These are phyloP conservation scores for Drosophila emarginata DNA, from an alignment of 2,888 invertebrate species.

Conservation along the genomic window DNA sequence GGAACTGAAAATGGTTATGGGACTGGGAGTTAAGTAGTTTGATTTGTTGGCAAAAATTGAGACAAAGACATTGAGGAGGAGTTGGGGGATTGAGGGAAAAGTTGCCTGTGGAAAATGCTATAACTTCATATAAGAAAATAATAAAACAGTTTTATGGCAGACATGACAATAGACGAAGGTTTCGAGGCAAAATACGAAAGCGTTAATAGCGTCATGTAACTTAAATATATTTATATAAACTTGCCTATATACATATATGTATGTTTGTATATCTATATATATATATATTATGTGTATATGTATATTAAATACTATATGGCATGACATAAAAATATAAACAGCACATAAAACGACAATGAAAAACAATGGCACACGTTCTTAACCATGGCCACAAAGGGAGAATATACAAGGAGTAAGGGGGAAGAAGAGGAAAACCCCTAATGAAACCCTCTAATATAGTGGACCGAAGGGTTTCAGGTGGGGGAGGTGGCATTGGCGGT, in stretches of 20 bases:
- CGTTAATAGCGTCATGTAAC: conserved; percentile 54
- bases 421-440: conserved; percentile 34
- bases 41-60: conserved; percentile 49
- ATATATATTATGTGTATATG: conserved; percentile 27
- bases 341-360: conserved; percentile 77
- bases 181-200: conserved; percentile 15
- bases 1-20: conserved; percentile 16
- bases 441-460: conserved; percentile 54
- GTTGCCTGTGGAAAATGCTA: conserved; percentile 39
- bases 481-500: conserved; percentile 36
- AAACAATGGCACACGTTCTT: conserved; percentile 72
- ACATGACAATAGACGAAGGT: conserved; percentile 64
- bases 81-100: conserved; percentile 19
- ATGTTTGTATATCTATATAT: conserved; percentile 36
- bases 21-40: conserved; percentile 62
- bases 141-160: conserved; percentile 72
- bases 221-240: conserved; percentile 44
- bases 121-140: conserved; percentile 65
- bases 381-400: not conserved
- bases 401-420: not conserved
- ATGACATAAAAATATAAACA: conserved; percentile 78
- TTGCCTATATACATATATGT: conserved; percentile 37
- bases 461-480: conserved; percentile 53
- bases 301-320: conserved; percentile 70
- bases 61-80: not conserved